Evolutionary conservation across 2,113 vertebrate genomes (phyloP).

Genomic region (Callorhinus ursinus): DNA sequence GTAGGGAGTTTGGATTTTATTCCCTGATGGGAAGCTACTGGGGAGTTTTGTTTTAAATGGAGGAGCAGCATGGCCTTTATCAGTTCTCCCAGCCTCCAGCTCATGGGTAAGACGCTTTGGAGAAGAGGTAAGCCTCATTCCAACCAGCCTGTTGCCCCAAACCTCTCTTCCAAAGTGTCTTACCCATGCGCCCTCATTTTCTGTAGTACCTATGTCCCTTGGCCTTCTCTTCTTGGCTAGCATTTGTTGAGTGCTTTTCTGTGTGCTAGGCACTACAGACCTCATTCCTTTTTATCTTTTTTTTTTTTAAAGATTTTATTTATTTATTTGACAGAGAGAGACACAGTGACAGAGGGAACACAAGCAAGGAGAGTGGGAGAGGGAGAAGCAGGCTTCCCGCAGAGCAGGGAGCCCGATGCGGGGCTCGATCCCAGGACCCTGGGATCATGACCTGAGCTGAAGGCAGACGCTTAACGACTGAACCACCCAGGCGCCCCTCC

Average conservation of each 20-base stretch:
- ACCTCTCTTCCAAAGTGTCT: not conserved
- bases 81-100: not conserved
- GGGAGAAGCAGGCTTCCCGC: too few relatives aligned
- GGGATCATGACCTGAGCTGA: too few relatives aligned
- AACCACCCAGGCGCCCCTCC: too few relatives aligned
- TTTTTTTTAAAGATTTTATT: too few relatives aligned
- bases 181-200: not conserved
- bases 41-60: slow-evolving; percentile 25
- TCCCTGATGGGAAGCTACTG: not conserved
- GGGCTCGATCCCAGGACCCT: too few relatives aligned
- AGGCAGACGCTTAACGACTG: too few relatives aligned
- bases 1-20: not conserved
- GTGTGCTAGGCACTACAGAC: not conserved
- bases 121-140: not conserved
- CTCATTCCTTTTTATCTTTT: not conserved
- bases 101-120: not conserved
- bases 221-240: not conserved
- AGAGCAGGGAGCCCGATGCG: too few relatives aligned
- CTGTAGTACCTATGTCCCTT: not conserved
- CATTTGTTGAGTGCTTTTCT: not conserved
- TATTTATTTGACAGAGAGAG: too few relatives aligned
- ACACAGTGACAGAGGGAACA: too few relatives aligned
- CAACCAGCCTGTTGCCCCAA: not conserved
- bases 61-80: not conserved
- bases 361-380: too few relatives aligned